Base-by-base conservation (phyloP, 2,113 vertebrate genomes). In the Hoplias malabaricus region DNA sequence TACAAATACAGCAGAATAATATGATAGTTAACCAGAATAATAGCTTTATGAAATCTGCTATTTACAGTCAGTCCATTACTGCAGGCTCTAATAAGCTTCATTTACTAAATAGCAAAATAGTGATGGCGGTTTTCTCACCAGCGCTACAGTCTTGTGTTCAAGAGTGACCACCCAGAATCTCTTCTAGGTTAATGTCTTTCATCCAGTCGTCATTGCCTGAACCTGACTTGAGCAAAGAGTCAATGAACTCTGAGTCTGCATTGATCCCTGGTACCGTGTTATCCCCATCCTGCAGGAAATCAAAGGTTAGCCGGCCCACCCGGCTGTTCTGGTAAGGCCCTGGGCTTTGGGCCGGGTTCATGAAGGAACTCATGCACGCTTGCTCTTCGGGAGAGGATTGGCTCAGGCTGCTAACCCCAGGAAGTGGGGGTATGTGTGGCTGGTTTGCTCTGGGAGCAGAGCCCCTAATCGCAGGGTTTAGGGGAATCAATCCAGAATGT, bases 151-250 rank as follows among this genome's bases (percentile, higher is more conserved):
- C 43, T 77, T 54, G 71, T 72, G 70, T 89, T 96, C 90, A 99
- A 0, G 94, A 94, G 80, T 96, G 95, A 82, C 92, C 93, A 11
- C 96, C 96, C 82, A 99, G 90, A 89, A 99, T 99, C 88, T 99
- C 97, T 80, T 99, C 98, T 0, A 99, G 92, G 85, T 98, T 99
- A 80, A 99, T 98, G 84, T 98, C 98, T 91, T 97, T 97, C 96
- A 99, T 99, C 98, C 98, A 99, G 92, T 99, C 98, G 69, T 98
- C 97, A 0, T 95, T 98, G 71, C 95, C 95, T 69, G 96, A 95
- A 79, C 97, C 96, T 0, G 96, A 98, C 91, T 98, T 99, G 81
- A 99, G 90, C 84, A 99, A 89, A 5, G 96, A 97, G 86, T 99
- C 98, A 46, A 99, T 96, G 90, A 98, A 99, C 86, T 99, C 97